Conservation (phyloP, 2,888 invertebrate species). For the Diarsia brunnea region DNA sequence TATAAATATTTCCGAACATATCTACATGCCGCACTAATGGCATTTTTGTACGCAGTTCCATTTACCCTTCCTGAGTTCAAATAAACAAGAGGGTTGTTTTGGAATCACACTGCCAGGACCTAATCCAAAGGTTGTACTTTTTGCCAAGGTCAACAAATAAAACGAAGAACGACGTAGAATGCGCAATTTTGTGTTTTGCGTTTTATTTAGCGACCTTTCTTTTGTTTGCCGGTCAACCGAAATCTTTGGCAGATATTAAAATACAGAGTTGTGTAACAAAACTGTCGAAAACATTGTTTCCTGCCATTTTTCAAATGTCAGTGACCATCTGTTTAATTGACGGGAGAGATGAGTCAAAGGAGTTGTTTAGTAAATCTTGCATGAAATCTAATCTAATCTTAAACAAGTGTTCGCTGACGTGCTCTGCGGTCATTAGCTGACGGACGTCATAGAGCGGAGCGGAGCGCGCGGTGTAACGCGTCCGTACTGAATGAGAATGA, state of each 20-base stretch:
- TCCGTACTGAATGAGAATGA: slow-evolving; percentile 66
- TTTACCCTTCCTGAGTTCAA: slow-evolving; percentile 34
- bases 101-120: slow-evolving; percentile 22
- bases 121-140: slow-evolving; percentile 32
- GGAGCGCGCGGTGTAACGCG: neutral
- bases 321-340: slow-evolving; percentile 42
- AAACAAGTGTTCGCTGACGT: slow-evolving; percentile 62
- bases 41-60: slow-evolving; percentile 51
- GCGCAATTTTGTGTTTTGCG: slow-evolving; percentile 24
- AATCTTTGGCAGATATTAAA: slow-evolving; percentile 37
- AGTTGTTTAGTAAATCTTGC: slow-evolving; percentile 45
- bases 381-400: slow-evolving; percentile 56
- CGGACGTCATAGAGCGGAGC: slow-evolving; percentile 51
- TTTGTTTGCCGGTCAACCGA: slow-evolving; percentile 42
- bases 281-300: slow-evolving; percentile 21
- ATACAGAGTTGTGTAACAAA: slow-evolving; percentile 35
- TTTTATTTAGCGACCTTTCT: slow-evolving; percentile 36
- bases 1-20: slow-evolving; percentile 71
- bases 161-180: slow-evolving; percentile 38
- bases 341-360: slow-evolving; percentile 44
- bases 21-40: slow-evolving; percentile 65
- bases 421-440: slow-evolving; percentile 63
- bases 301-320: slow-evolving; percentile 43
- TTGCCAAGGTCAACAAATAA: slow-evolving; percentile 44
- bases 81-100: slow-evolving; percentile 27